Conservation (phyloP, 1,140 invertebrate genomes). For the Physella acuta region DNA sequence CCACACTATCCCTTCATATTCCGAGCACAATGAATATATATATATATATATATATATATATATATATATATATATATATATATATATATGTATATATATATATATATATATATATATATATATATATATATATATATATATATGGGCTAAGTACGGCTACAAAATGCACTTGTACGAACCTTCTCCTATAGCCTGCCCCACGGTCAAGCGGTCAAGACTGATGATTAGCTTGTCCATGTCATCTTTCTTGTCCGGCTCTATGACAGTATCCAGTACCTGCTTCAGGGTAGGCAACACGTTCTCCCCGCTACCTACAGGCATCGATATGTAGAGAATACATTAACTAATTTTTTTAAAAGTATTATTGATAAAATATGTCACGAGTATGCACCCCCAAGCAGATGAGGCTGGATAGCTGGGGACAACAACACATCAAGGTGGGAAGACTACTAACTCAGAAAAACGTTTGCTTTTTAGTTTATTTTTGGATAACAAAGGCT, state of each 20-base stretch:
- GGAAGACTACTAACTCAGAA: too few relatives aligned
- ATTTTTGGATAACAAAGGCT: too few relatives aligned
- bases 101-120: neutral
- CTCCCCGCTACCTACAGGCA: conserved; percentile 15
- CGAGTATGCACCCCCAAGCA: too few relatives aligned
- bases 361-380: too few relatives aligned
- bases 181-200: conserved; percentile 12
- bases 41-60: neutral
- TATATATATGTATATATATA: neutral
- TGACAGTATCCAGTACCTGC: conserved; percentile 12
- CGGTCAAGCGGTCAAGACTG: conserved; percentile 7
- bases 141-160: neutral
- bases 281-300: neutral
- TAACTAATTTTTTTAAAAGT: too few relatives aligned
- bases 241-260: conserved; percentile 5
- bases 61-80: neutral
- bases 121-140: neutral
- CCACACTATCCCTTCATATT: too few relatives aligned
- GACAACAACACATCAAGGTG: too few relatives aligned
- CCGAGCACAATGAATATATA: too few relatives aligned
- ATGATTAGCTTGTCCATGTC: conserved; percentile 16
- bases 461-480: too few relatives aligned
- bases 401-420: too few relatives aligned
- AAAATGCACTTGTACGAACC: too few relatives aligned
- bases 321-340: neutral